These are phyloP conservation scores for Pitangus sulphuratus DNA, from an alignment of 2,797 vertebrate genomes.

Conservation along the genomic window DNA sequence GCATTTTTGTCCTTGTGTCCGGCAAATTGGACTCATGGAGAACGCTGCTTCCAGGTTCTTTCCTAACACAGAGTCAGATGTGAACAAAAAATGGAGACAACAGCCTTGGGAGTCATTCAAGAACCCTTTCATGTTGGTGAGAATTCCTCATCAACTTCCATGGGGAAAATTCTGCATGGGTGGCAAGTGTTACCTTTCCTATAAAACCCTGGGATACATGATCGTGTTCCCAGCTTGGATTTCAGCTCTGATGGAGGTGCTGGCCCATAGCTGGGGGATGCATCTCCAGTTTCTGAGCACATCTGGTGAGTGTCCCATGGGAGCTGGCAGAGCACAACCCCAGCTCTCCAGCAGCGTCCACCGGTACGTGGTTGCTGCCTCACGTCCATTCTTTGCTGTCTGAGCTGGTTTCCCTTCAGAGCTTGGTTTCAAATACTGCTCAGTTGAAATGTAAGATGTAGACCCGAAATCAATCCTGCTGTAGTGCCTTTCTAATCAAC, in stretches of 20 bases:
- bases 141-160: neutral
- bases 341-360: neutral
- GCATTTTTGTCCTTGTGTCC: neutral
- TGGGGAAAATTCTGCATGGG: neutral
- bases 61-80: neutral
- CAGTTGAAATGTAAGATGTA: neutral
- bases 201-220: neutral
- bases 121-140: neutral
- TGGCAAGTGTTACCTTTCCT: neutral
- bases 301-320: neutral
- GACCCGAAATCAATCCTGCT: neutral
- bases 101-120: neutral
- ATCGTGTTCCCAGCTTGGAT: rapidly evolving
- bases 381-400: neutral
- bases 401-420: neutral
- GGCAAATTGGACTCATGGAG: neutral
- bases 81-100: rapidly evolving
- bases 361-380: rapidly evolving
- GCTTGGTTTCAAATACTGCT: neutral
- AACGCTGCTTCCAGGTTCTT: neutral
- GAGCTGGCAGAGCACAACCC: neutral
- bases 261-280: neutral
- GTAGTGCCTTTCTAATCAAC: neutral
- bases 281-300: neutral
- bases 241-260: neutral